These are phyloP conservation scores for Felis catus DNA, from an alignment of 2,113 vertebrate genomes.

Conservation along the genomic window F.catus_Fca126_mat1.0 CM031412.1:81928501-81929000, in stretches of 20 bases:
- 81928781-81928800: rapidly evolving
- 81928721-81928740: background rate
- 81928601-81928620: background rate
- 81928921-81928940: background rate
- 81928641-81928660: background rate
- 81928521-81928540: background rate
- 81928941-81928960: rapidly evolving
- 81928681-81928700: background rate
- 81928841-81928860: rapidly evolving
- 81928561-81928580: background rate
- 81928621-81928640: background rate
- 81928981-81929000: background rate
- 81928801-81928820: rapidly evolving
- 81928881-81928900: rapidly evolving
- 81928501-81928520: background rate
- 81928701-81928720: background rate
- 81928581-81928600: background rate
- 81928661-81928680: background rate
- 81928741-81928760: background rate
- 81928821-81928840: background rate
- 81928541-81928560: background rate
- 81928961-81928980: too few relatives aligned
- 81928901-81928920: too few relatives aligned
- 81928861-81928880: background rate
- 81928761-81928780: rapidly evolving